Base-by-base conservation (phyloP, 2,888 invertebrate species). In the Lasiommata megera region DNA sequence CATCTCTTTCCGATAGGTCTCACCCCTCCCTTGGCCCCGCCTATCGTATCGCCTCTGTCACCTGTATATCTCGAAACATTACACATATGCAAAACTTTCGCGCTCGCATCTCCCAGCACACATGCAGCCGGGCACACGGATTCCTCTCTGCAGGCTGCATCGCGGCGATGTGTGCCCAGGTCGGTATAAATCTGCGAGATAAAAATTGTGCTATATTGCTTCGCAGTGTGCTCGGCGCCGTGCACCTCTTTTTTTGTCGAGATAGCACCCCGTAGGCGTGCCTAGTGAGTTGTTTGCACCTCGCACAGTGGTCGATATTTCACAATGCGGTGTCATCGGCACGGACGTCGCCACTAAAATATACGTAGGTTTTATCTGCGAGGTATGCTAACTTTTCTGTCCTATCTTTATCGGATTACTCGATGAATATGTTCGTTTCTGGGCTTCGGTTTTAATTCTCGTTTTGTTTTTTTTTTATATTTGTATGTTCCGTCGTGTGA, bases 21-120 rank as follows among this genome's bases (percentile, higher is more conserved):
- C 78, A 85, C 84, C 88, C 88, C 86, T 79, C 82, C 80, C 72
- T 75, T 76, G 71, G 87, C 88, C 82, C 84, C 89, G 89, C 89
- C 89, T 80, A 87, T 74, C 81, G 84, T 86, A 86, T 79, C 86
- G 84, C 80, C 81, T 77, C 82, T 89, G 89, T 90, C 89, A 89
- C 89, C 90, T 89, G 90, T 88, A 83, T 88, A 90, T 88, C 88
- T 88, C 82, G 84, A 88, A 89, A 88, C 89, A 89, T 90, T 90
- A 90, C 88, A 90, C 90, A 89, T 89, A 90, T 90, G 89, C 89
- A 89, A 89, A 90, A 89, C 87, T 84, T 88, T 86, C 82, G 77
- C 82, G 81, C 80, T 85, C 84, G 78, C 84, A 79, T 83, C 84
- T 77, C 77, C 47, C 60, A 66, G 69, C 73, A 72, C 75, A 74